Evolutionary conservation across 2,888 invertebrate genomes (phyloP).

Genomic region (Theretra japonica): DNA sequence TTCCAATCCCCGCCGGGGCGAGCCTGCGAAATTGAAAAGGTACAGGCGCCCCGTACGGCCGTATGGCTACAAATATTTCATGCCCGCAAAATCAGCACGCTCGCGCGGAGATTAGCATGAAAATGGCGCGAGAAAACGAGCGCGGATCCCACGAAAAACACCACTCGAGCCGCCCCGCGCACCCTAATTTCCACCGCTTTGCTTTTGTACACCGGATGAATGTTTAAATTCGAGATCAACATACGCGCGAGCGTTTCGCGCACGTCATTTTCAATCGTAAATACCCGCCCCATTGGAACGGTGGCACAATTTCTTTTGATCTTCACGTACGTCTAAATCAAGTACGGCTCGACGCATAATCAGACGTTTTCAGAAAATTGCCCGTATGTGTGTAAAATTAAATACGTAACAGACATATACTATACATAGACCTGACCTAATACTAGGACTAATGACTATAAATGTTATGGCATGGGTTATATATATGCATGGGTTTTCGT

Average conservation of each 20-base stretch:
- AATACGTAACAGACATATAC: too few species aligned
- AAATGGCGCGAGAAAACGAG: slow-evolving; percentile 70
- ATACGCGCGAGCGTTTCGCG: slow-evolving; percentile 46
- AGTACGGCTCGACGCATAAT: background rate
- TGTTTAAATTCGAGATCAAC: slow-evolving; percentile 56
- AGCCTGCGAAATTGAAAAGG: slow-evolving; percentile 71
- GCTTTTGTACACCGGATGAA: slow-evolving; percentile 56
- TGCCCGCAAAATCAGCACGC: slow-evolving; percentile 70
- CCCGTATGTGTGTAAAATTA: too few species aligned
- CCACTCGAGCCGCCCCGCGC: slow-evolving; percentile 38
- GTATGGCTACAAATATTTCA: slow-evolving; percentile 72
- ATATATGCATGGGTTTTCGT: background rate
- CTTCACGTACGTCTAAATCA: slow-evolving; percentile 3
- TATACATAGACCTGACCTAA: too few species aligned
- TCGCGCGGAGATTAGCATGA: slow-evolving; percentile 72
- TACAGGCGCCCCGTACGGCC: slow-evolving; percentile 54
- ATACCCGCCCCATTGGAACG: slow-evolving; percentile 25
- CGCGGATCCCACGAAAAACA: slow-evolving; percentile 55
- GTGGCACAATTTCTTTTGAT: slow-evolving; percentile 22
- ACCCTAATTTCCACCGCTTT: slow-evolving; percentile 59
- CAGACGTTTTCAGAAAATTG: background rate
- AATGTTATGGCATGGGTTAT: background rate
- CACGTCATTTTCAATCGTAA: slow-evolving; percentile 33
- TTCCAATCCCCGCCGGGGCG: slow-evolving; percentile 58
- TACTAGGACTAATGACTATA: too few species aligned